A percentile compares a stretch with the other conserved stretches of the same genome.
phyloP scores from a whole-genome alignment of 2,113 vertebrate genomes.

The Zosterops japonicus region DNA sequence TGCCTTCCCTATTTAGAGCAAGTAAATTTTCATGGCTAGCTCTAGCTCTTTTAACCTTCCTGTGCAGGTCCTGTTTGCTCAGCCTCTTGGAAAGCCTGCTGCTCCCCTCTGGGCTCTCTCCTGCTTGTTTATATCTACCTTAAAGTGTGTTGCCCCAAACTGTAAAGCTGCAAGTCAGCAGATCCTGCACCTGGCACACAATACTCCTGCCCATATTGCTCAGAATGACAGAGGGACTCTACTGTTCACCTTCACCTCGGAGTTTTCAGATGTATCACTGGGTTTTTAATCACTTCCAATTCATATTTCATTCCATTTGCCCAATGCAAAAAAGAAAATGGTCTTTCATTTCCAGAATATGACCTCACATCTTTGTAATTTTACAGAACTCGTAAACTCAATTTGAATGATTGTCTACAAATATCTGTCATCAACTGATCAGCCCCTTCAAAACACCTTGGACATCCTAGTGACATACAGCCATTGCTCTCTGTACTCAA shows the following conservation, averaged over 20 bases:
- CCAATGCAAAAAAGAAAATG: background rate
- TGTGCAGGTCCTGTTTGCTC: background rate
- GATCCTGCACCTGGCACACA: background rate
- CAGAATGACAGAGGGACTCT: background rate
- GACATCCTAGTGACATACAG: background rate
- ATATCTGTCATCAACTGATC: background rate
- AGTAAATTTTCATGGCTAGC: background rate
- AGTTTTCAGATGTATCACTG: background rate
- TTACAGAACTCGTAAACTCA: background rate
- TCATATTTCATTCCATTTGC: background rate
- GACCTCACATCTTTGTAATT: background rate
- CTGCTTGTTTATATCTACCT: background rate
- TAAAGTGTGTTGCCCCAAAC: background rate
- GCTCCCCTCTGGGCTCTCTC: background rate
- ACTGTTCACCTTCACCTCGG: background rate
- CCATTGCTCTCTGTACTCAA: background rate
- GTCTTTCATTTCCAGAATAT: background rate
- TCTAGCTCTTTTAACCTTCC: constrained; percentile 1
- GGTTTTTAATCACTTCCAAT: background rate
- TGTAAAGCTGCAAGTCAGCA: background rate
- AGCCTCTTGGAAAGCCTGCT: background rate
- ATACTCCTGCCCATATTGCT: fast-evolving
- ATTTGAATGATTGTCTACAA: background rate
- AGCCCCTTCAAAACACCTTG: background rate
- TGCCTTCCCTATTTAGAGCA: background rate